phyloP scores from a whole-genome alignment of 2,113 vertebrate species.

The Caranx melampygus region DNA sequence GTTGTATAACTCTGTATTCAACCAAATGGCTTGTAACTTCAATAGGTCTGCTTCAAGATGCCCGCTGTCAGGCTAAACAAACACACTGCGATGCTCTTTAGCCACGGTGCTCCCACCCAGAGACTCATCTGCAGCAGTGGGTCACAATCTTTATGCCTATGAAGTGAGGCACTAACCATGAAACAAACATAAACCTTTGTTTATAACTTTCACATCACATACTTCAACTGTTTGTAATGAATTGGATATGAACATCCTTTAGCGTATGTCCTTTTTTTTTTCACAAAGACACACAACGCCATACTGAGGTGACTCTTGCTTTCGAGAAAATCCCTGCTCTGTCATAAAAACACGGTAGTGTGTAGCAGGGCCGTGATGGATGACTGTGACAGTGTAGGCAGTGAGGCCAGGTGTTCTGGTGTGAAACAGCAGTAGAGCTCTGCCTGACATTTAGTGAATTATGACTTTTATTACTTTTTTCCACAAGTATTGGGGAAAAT shows the following conservation, averaged over 20 bases:
- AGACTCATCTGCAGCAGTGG: conserved; percentile 27
- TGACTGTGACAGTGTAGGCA: conserved; percentile 33
- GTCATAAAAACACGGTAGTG: conserved; percentile 38
- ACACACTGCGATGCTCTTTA: conserved; percentile 45
- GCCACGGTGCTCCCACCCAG: conserved; percentile 31
- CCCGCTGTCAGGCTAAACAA: conserved; percentile 36
- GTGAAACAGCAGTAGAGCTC: conserved; percentile 62
- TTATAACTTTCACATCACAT: not conserved
- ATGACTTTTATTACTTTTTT: conserved; percentile 33
- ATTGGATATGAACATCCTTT: not conserved
- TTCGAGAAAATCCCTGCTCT: conserved; percentile 50
- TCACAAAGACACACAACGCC: not conserved
- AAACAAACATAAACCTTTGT: not conserved
- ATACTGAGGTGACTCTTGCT: conserved; percentile 25
- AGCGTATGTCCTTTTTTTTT: conserved; percentile 1
- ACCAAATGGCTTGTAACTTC: not conserved
- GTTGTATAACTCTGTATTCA: not conserved
- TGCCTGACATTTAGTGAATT: conserved; percentile 42
- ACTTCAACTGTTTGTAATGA: not conserved
- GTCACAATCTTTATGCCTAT: not conserved
- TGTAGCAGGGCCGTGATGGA: conserved; percentile 50
- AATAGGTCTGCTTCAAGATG: not conserved
- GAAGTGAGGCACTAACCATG: not conserved
- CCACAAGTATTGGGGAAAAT: not conserved
- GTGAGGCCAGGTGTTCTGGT: conserved; percentile 71